phyloP scores from a whole-genome alignment of 2,113 vertebrate genomes.

The Cochlearius cochlearius region DNA sequence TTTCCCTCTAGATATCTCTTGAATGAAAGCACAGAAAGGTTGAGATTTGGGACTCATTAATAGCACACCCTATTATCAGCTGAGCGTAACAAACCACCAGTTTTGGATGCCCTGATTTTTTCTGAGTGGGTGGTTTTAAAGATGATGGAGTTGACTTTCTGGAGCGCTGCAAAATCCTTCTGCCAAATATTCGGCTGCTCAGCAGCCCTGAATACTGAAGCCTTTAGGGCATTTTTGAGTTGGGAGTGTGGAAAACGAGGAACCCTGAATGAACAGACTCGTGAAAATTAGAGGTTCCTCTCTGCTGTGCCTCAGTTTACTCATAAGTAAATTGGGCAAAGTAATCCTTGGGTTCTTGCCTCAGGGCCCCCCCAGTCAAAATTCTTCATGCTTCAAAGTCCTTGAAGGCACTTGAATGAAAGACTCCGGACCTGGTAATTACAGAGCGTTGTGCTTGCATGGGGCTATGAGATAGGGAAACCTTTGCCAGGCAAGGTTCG shows the following conservation, averaged over 20 bases:
- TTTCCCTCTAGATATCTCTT: neutral
- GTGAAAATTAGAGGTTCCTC: slow-evolving; percentile 62
- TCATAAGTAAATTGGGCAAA: slow-evolving; percentile 54
- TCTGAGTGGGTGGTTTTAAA: slow-evolving; percentile 42
- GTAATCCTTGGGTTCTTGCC: slow-evolving; percentile 18
- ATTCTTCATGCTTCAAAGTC: slow-evolving; percentile 54
- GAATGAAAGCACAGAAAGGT: neutral
- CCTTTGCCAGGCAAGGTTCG: slow-evolving; percentile 30
- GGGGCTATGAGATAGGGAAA: slow-evolving; percentile 52
- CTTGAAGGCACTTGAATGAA: slow-evolving; percentile 60
- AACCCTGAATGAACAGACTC: slow-evolving; percentile 48
- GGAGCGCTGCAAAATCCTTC: neutral
- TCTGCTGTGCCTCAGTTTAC: slow-evolving; percentile 57
- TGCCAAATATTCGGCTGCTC: neutral
- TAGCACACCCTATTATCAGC: slow-evolving; percentile 32
- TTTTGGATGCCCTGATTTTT: slow-evolving; percentile 61
- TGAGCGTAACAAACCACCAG: slow-evolving; percentile 20
- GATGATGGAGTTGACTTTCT: slow-evolving; percentile 16
- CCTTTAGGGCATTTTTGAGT: slow-evolving; percentile 28
- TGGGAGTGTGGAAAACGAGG: slow-evolving; percentile 50
- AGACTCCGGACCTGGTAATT: slow-evolving; percentile 41
- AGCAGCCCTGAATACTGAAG: slow-evolving; percentile 41
- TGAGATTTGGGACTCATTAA: slow-evolving; percentile 11
- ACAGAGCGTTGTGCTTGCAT: slow-evolving; percentile 22
- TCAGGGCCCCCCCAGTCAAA: slow-evolving; percentile 32